Conservation (phyloP, 2,797 vertebrate species). For the Masticophis lateralis region DNA sequence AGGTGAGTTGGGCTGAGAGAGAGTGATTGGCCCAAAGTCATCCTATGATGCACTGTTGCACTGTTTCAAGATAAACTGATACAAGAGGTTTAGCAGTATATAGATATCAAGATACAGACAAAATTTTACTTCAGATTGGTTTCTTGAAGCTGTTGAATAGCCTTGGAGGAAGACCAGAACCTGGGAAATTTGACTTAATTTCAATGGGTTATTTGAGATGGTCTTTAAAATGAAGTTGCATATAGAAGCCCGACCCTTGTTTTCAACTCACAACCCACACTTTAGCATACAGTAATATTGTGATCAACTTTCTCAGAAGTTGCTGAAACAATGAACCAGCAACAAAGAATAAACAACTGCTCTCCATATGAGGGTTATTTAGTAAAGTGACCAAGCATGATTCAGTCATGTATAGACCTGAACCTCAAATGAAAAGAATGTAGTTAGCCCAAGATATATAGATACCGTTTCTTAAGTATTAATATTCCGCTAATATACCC, state of each 20-base stretch:
- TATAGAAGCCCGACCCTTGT: not conserved
- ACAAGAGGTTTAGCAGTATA: not conserved
- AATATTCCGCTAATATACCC: not conserved
- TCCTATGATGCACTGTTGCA: too few species aligned
- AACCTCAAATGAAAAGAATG: not conserved
- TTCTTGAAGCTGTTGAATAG: not conserved
- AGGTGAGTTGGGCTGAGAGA: too few species aligned
- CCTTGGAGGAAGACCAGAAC: not conserved
- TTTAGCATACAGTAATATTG: not conserved
- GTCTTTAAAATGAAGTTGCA: not conserved
- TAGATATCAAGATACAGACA: not conserved
- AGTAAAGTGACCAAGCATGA: not conserved
- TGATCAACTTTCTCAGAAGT: not conserved
- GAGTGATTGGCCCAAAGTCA: too few species aligned
- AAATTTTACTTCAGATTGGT: not conserved
- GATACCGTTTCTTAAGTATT: not conserved
- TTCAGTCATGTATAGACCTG: not conserved
- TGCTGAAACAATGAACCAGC: not conserved
- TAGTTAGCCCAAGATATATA: not conserved
- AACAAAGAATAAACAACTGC: not conserved
- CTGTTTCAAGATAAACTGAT: too few species aligned
- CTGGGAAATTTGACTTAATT: not conserved
- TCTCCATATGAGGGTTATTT: not conserved
- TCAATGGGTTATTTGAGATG: not conserved
- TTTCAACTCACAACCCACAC: not conserved